Conservation (phyloP, 2,888 invertebrate genomes). For the Timandra comae region DNA sequence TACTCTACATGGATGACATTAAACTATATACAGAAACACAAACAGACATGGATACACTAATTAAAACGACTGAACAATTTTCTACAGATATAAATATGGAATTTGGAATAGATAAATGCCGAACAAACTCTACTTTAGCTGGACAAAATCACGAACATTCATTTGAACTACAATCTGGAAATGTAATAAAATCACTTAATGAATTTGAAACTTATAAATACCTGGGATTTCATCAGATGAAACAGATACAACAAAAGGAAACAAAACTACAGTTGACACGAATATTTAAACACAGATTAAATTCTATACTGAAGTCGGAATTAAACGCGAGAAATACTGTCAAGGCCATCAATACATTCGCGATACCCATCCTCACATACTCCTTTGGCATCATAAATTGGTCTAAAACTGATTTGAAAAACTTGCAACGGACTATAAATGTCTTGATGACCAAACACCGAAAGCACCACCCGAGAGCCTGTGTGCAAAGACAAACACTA, state of each 20-base stretch:
- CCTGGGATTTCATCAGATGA: too few species aligned
- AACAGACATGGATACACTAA: background rate
- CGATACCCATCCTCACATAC: constrained; percentile 16
- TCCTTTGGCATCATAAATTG: constrained; percentile 18
- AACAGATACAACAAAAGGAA: too few species aligned
- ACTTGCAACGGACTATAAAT: constrained; percentile 4
- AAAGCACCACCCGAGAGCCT: constrained; percentile 18
- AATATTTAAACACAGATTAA: too few species aligned
- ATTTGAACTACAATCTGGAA: too few species aligned
- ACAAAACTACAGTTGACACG: too few species aligned
- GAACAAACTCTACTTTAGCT: too few species aligned
- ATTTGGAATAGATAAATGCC: background rate
- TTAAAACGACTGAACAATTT: background rate
- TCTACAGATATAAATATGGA: too few species aligned
- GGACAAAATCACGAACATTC: too few species aligned
- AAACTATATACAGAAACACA: background rate
- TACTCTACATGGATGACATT: background rate
- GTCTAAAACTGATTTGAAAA: constrained; percentile 11
- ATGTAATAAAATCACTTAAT: too few species aligned
- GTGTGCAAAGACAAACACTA: constrained; percentile 9
- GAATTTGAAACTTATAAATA: too few species aligned
- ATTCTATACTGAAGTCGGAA: too few species aligned
- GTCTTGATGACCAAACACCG: constrained; percentile 8
- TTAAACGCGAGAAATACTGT: too few species aligned
- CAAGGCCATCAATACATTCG: constrained; percentile 8